Evolutionary conservation across 1,140 invertebrate genomes (phyloP), one percentile per base, ranked within the genome.

Genomic region (Aphis craccivora): DNA sequence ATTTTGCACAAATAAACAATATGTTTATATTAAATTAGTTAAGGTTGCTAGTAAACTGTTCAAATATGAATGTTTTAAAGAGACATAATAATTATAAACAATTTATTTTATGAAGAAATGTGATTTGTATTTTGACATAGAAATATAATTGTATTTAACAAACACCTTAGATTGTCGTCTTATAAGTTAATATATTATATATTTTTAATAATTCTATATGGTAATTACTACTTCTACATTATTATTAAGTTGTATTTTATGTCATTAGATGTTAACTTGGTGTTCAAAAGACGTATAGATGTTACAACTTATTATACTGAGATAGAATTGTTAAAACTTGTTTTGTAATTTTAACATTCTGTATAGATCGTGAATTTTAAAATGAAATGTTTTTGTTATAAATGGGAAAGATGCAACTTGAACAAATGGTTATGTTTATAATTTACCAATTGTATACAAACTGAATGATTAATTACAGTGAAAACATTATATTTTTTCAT

Each of bases 391-490:
- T 88, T 35, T 88, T 88, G 87, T 88, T 88, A 88, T 88, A 53
- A 88, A 53, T 51, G 48, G 45, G 87, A 35, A 88, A 35, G 22
- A 37, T 88, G 87, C 87, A 88, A 88, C n/a, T 88, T 88, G 87
- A 88, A 88, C 84, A 88, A 86, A 86, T 86, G 40, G 40, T 45
- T 48, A 53, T 53, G 51, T 37, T 88, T 37, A 88, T 88, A 35
- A 51, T 88, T 88, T 53, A 51, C 9, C 37, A 7, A 67, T 67
- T n/a, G 30, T n/a, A 67, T 4, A 67, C 35, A 11, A 40, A 51
- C 18, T 23, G 18, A 88, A 88, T 11, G 20, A 35, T 35, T 37
- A 53, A 88, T 48, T 18, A 51, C 11, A 35, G 45, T 51, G n/a
- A 51, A 88, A 35, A 48, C 18, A 35, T 51, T 35, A 20, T 7